Evolutionary conservation across 2,797 vertebrate genomes (phyloP).

Genomic region (Ceryle rudis): DNA sequence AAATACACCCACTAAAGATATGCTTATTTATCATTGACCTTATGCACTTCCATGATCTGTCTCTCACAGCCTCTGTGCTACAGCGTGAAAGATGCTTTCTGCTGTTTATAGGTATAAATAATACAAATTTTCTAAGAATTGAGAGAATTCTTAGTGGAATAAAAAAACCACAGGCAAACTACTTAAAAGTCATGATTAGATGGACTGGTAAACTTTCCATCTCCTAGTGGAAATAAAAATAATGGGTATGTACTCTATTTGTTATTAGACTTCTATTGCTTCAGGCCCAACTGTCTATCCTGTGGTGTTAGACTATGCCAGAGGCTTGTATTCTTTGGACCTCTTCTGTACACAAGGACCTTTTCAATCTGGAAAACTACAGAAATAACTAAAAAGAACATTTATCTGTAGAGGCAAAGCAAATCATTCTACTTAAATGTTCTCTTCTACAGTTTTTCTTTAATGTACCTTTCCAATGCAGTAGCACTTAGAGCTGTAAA

Average conservation of each 20-base stretch:
- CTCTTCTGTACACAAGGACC: background rate
- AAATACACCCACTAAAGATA: background rate
- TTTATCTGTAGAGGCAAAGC: background rate
- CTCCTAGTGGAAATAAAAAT: conserved; percentile 16
- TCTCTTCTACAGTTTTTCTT: background rate
- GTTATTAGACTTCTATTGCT: background rate
- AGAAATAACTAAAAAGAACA: background rate
- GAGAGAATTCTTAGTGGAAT: background rate
- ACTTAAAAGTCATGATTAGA: background rate
- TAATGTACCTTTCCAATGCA: background rate
- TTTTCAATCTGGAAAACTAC: background rate
- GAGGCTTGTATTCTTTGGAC: background rate
- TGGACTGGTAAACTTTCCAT: background rate
- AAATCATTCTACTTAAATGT: background rate
- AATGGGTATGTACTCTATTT: background rate
- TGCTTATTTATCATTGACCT: background rate
- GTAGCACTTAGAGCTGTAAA: background rate
- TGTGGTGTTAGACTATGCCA: background rate
- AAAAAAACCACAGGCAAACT: background rate
- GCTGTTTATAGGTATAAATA: background rate
- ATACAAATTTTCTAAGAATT: background rate
- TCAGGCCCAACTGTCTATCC: background rate
- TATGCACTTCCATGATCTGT: background rate
- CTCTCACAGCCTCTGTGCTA: background rate
- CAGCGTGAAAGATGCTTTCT: background rate